These are phyloP conservation scores for Zaprionus camerounensis DNA, from an alignment of 1,140 invertebrate species.

Conservation along the genomic window DNA sequence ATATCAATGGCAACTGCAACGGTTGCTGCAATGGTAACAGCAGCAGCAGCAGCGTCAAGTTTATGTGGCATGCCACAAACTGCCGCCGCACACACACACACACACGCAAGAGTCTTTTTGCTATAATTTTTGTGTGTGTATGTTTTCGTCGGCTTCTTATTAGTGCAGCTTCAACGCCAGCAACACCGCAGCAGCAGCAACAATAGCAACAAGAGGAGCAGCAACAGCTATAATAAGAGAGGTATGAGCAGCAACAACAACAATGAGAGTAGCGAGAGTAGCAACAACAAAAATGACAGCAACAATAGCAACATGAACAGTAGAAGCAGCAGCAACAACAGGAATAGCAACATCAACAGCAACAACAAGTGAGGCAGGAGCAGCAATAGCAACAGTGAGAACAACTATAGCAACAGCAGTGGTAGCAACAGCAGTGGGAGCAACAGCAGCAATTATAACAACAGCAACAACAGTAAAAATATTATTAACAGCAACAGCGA, in stretches of 20 bases:
- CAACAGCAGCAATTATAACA: neutral
- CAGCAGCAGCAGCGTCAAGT: conserved; percentile 57
- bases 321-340: neutral
- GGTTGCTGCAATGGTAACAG: conserved; percentile 1
- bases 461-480: no score
- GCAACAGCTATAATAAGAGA: neutral
- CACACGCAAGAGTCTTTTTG: conserved; percentile 45
- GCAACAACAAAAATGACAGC: neutral
- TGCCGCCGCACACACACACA: conserved; percentile 37
- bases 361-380: neutral
- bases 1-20: conserved; percentile 50
- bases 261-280: neutral
- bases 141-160: conserved; percentile 50
- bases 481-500: no score
- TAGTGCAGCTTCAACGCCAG: conserved; percentile 70
- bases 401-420: neutral
- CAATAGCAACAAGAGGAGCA: neutral
- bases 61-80: conserved; percentile 78
- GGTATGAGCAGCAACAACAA: neutral
- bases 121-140: conserved; percentile 41
- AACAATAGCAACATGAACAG: conserved; percentile 3
- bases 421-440: neutral
- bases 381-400: neutral
- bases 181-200: conserved; percentile 28
- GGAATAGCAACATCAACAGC: neutral